Evolutionary conservation across 2,797 vertebrate species (phyloP), one percentile per base, ranked within the genome.

Genomic region (Garrulus glandarius): DNA sequence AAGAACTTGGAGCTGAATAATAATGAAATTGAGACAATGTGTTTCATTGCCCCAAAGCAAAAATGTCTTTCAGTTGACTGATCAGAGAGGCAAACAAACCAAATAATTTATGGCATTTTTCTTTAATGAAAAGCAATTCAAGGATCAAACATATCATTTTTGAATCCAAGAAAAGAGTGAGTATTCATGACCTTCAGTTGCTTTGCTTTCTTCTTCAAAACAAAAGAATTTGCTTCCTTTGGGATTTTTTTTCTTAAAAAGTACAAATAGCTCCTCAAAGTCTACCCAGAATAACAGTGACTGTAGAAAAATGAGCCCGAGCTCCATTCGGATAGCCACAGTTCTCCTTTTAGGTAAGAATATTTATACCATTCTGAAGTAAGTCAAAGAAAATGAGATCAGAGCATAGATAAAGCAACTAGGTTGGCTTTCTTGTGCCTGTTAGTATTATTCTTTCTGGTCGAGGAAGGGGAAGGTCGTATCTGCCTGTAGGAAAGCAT

Each of bases 21-120:
- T 93, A 89, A 91, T 84, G 92, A 77, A 84, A 81, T 43, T 34
- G 93, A 95, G 57, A 67, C 72, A 89, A 77, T 2, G 8, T 77
- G 69, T 57, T 91, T 68, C 26, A 29, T 55, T 85, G 89, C 41
- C 90, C 57, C 63, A 85, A 94, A 97, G 87, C 79, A 89, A 50
- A 93, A 95, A 81, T 0, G 1, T 97, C 87, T 95, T 93, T 93
- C 89, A 93, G 57, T 30, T 91, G 39, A 63, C 79, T 95, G 85
- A 95, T 93, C 76, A 94, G 81, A 89, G 82, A 80, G 50, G 39
- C 63, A 95, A 93, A 84, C 74, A 87, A 80, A 68, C 63, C 84
- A 70, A 83, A 89, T 95, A 95, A 97, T 91, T 97, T 91, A 96
- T 93, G 82, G 52, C 68, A 65, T 92, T 97, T 96, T 94, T 86